Base-by-base conservation (phyloP, 64 coral and sea anemone species). In the Platygyra sinensis region DNA sequence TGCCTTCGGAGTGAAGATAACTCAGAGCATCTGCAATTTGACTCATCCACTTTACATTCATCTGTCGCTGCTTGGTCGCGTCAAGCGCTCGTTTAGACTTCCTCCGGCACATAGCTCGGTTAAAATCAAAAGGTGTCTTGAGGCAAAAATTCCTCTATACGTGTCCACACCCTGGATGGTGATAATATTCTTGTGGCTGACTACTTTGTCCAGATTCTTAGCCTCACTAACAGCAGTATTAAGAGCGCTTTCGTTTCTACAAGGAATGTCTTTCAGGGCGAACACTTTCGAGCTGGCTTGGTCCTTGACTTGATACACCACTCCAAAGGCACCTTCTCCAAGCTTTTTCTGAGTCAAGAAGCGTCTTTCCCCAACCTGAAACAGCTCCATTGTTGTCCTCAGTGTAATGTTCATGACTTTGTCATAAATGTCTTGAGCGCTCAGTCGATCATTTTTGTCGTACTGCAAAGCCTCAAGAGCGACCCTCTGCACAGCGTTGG, bases 91-190 rank as follows among this genome's bases (percentile, higher is more conserved):
- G 67, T 90, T 90, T 14, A 90, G 31, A 14, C 30, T 90, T 74
- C 89, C 89, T 1, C 89, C 89, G 0, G 74, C 87, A 25, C 87
- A 89, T 10, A 50, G 79, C 46, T 89, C 87, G 15, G 77, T 89
- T 20, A 89, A 71, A 39, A 89, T 89, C 11, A 89, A 27, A 11
- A 89, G 25, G 24, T 79, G 61, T 2, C 6, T n/a, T 33, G 27
- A 30, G 8, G 57, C 5, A 13, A 2, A 9, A 0, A 16, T 5
- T 27, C 42, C 54, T 12, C 2, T 19, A 20, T 19, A 90, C 76
- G 0, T 0, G 16, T 72, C 61, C 24, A 30, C 75, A 0, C 49
- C 76, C 13, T 31, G 6, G 9, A 80, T 28, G 13, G 62, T 57
- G 0, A 90, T 79, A 10, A 90, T 61, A n/a, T 72, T 79, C 14